Base-by-base conservation (phyloP, 2,888 invertebrate species). In the Dasypolia templi region DNA sequence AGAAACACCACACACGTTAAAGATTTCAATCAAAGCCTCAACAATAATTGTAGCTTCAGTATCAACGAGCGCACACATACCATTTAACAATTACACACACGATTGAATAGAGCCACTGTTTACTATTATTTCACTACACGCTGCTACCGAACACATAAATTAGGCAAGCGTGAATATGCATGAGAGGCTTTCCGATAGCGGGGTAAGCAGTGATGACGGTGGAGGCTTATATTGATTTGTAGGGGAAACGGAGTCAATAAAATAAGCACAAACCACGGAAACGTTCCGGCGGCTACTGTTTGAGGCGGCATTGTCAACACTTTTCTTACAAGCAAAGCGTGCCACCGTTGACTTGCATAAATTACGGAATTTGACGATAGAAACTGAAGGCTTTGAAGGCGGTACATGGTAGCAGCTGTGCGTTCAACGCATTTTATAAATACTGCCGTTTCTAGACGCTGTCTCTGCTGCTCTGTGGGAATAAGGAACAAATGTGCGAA, bases 141-240 rank as follows among this genome's bases (percentile, higher is more conserved):
- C 22, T 26, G 65, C n/a, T 39, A 39, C 56, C 12, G 56, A 70
- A 78, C 78, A 78, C 66, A 74, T 74, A 59, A 82, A 78, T 78
- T 82, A 80, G 53, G 19, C 19, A 14, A 46, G 4, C 51, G 19
- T 81, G 62, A 74, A 82, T 81, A 81, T 81, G 74, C 63, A 81
- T 82, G 78, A 82, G 56, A 22, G 62, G 62, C 35, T 72, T 81
- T 55, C 29, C 32, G n/a, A 75, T 58, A 35, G 32, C 2, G 12
- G 39, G 55, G 75, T 65, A 65, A 56, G 55, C 61, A 56, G 59
- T 35, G 51, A 3, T 51, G 56, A 46, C 61, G 51, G 35, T 39
- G 46, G 46, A 14, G 22, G 32, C 42, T 44, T 55, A 11, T 42
- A 77, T 70, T 77, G 75, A 76, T 77, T 70, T 71, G 71, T 62